Percentiles rank a stretch among this genome's conserved stretches.
Conservation (phyloP, 2,113 vertebrate genomes). For the Aldabrachelys gigantea region DNA sequence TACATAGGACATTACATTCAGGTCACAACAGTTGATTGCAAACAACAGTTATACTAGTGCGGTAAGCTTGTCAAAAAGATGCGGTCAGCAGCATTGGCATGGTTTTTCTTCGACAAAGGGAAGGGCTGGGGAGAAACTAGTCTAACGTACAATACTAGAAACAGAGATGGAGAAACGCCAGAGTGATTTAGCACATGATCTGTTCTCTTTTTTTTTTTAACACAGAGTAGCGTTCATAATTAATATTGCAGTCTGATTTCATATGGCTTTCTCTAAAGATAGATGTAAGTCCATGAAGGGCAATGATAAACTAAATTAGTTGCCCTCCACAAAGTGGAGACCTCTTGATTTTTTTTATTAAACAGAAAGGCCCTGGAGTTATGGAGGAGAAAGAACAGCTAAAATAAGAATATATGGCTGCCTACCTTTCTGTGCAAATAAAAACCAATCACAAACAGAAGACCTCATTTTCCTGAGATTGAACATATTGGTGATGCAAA, state of each 20-base stretch:
- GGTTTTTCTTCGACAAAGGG: constrained; percentile 44
- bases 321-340: constrained; percentile 57
- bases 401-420: background rate
- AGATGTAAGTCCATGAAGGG: constrained; percentile 70
- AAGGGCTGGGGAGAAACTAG: constrained; percentile 28
- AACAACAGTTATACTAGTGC: constrained; percentile 65
- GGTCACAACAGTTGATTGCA: constrained; percentile 82
- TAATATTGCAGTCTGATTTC: constrained; percentile 82
- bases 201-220: constrained; percentile 62
- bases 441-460: constrained; percentile 58
- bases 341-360: constrained; percentile 19
- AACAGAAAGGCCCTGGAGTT: constrained; percentile 49
- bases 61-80: constrained; percentile 65
- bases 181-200: constrained; percentile 55
- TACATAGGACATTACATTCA: constrained; percentile 83
- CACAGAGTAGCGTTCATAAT: constrained; percentile 63
- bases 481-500: constrained; percentile 65
- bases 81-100: constrained; percentile 49
- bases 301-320: constrained; percentile 58
- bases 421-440: constrained; percentile 39
- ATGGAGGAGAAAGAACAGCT: constrained; percentile 44
- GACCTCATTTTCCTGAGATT: constrained; percentile 85
- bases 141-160: constrained; percentile 46
- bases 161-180: constrained; percentile 69
- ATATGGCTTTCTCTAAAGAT: constrained; percentile 87